Evolutionary conservation across 1,140 invertebrate genomes (phyloP), one percentile per base, ranked within the genome.

Genomic region (Bombus huntii): DNA sequence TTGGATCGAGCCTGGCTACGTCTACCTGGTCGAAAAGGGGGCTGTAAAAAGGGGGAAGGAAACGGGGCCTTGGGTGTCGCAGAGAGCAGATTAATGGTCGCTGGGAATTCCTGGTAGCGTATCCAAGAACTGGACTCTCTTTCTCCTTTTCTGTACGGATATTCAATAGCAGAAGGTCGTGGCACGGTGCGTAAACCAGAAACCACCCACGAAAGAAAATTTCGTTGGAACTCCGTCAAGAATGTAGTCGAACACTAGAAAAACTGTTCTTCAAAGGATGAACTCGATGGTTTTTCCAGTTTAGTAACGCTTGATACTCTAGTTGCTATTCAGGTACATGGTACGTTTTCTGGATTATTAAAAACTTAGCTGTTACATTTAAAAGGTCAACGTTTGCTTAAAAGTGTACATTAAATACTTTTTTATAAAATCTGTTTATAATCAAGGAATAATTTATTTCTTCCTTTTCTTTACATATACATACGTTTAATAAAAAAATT

Each of bases 21-120:
- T 88, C 90, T 93, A 91, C 92, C 92, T 72, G 81, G 18, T 25
- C 87, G 81, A 75, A 78, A 76, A 57, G 68, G 42, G 79, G 44
- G 86, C 76, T 44, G 62, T 80, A 71, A 65, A 71, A 85, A 70
- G 53, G 72, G 81, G 74, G 34, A 75, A 83, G 59, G 77, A 70
- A 90, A 86, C 85, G 86, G 89, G 86, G 85, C 71, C 86, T 74
- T 84, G 91, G 90, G 92, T 95, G 94, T 94, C 94, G 92, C 93
- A 92, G 88, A 82, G 92, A 86, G 88, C 93, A 95, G 94, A 95
- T 95, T 94, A 94, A 95, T 95, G 94, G 94, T 94, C 91, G 90
- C 90, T 78, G 88, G 71, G 91, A 93, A 94, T 94, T 95, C 93
- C 91, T 93, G 93, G 93, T 94, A 94, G 92, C 92, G 92, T 92